Percentiles rank a stretch among this genome's conserved stretches.
These are phyloP conservation scores for Ostrea denselamellosa DNA, from an alignment of 1,140 invertebrate species.

Conservation along the genomic window DNA sequence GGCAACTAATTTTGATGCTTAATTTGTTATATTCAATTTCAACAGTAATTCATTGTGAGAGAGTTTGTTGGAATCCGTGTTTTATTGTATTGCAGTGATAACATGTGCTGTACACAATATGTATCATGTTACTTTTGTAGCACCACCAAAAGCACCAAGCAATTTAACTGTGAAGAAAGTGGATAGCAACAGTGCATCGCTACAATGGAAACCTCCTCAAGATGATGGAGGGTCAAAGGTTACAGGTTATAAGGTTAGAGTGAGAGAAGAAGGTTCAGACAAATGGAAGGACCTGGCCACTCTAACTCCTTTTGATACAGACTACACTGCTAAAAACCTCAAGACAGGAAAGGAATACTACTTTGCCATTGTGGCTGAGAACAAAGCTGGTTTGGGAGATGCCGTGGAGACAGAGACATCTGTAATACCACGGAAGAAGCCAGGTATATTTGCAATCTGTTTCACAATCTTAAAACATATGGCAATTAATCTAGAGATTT, in stretches of 20 bases:
- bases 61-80: too few relatives aligned
- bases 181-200: constrained; percentile 94
- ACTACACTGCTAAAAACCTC: constrained; percentile 92
- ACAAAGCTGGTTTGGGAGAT: constrained; percentile 95
- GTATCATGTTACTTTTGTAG: constrained; percentile 82
- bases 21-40: too few relatives aligned
- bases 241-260: constrained; percentile 97
- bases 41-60: too few relatives aligned
- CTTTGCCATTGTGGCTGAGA: constrained; percentile 96
- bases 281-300: constrained; percentile 92
- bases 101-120: background rate
- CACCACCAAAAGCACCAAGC: constrained; percentile 84
- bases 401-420: constrained; percentile 92
- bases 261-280: constrained; percentile 85
- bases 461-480: background rate
- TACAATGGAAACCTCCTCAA: constrained; percentile 93
- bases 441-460: constrained; percentile 59
- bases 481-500: background rate
- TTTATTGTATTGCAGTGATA: too few relatives aligned
- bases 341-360: constrained; percentile 97
- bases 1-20: too few relatives aligned
- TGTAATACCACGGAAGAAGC: constrained; percentile 80
- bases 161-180: constrained; percentile 92
- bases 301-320: constrained; percentile 87
- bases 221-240: constrained; percentile 92